Conservation (phyloP, 2,113 vertebrate species). For the Porphyrio hochstetteri region DNA sequence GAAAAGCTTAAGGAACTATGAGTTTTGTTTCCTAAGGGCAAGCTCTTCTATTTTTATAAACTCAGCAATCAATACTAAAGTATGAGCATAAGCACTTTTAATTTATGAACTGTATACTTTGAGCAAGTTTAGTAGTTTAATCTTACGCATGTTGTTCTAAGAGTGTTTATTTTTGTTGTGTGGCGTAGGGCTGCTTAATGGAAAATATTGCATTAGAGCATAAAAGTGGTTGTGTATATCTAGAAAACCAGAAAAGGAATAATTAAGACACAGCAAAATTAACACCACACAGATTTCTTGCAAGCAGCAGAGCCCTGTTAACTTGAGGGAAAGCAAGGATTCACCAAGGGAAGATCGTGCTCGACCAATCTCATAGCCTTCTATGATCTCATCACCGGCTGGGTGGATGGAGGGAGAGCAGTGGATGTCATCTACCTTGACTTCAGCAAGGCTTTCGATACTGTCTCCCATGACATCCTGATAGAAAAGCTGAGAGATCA, state of each 20-base stretch:
- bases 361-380: no score
- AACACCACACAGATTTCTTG: background rate
- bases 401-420: no score
- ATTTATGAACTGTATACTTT: constrained; percentile 45
- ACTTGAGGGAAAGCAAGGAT: background rate
- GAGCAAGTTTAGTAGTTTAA: background rate
- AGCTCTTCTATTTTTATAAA: constrained; percentile 46
- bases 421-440: no score
- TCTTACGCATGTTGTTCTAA: background rate
- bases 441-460: no score
- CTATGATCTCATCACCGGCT: no score
- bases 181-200: background rate
- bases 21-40: constrained; percentile 38
- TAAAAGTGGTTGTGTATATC: background rate
- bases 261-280: background rate
- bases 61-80: constrained; percentile 45
- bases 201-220: constrained; percentile 22
- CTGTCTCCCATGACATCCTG: no score
- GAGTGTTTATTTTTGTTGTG: constrained; percentile 2
- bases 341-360: no score
- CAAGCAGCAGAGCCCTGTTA: background rate
- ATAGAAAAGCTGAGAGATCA: no score
- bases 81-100: constrained; percentile 33
- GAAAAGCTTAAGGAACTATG: constrained; percentile 32
- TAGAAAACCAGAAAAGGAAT: background rate